phyloP scores from a whole-genome alignment of 2,113 vertebrate genomes.

The Lagenorhynchus albirostris region DNA sequence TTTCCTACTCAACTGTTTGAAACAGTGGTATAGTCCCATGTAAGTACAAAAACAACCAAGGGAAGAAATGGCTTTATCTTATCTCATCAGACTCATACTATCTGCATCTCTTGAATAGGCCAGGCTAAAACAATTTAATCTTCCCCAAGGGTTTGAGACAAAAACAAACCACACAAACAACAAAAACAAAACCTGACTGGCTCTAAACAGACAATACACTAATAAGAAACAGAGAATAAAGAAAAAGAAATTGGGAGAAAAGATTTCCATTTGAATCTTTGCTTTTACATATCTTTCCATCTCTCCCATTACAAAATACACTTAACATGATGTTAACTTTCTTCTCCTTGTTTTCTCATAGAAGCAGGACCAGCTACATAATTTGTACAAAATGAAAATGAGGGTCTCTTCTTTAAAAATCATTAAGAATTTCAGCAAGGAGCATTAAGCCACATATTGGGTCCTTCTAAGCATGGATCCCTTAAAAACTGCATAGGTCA shows the following conservation, averaged over 20 bases:
- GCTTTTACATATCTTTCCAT: not conserved
- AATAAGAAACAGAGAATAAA: not conserved
- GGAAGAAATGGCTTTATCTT: not conserved
- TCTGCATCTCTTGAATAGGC: not conserved
- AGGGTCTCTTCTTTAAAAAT: not conserved
- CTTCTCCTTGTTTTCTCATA: not conserved
- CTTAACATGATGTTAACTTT: not conserved
- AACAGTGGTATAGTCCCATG: not conserved
- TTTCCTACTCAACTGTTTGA: not conserved
- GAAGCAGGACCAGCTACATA: not conserved
- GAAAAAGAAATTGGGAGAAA: not conserved
- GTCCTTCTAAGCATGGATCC: not conserved
- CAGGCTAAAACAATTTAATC: not conserved
- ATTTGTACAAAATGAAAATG: slow-evolving; percentile 9
- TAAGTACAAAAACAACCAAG: not conserved
- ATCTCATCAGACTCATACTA: not conserved
- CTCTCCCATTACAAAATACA: not conserved
- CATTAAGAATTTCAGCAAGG: not conserved
- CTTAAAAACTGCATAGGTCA: not conserved
- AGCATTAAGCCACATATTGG: not conserved
- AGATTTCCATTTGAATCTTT: not conserved
- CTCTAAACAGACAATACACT: not conserved
- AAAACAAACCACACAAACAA: not conserved
- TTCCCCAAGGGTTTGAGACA: not conserved
- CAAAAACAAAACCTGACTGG: not conserved